phyloP scores from a whole-genome alignment of 2,888 invertebrate genomes.

The Chrysodeixis includens region DNA sequence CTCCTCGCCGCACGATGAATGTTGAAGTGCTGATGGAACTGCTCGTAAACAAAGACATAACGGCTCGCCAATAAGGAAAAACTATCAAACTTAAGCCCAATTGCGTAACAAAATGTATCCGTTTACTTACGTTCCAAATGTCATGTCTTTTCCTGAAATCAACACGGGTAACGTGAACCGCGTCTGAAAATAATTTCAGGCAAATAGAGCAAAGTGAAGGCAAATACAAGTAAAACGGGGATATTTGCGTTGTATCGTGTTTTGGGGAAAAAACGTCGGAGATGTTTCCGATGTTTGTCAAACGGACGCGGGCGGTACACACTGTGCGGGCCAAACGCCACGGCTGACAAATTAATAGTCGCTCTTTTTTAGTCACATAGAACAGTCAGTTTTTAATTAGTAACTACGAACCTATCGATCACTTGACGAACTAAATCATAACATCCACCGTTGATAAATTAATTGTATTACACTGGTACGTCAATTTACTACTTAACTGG shows the following conservation, averaged over 20 bases:
- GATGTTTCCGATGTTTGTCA: slow-evolving; percentile 64
- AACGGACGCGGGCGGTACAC: slow-evolving; percentile 21
- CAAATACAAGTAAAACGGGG: slow-evolving; percentile 77
- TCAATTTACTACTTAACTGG: too few relatives aligned
- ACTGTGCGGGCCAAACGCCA: slow-evolving; percentile 20
- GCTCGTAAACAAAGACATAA: slow-evolving; percentile 48
- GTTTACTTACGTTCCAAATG: slow-evolving; percentile 48
- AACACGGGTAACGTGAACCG: slow-evolving; percentile 62
- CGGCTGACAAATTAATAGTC: neutral
- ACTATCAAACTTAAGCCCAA: slow-evolving; percentile 53
- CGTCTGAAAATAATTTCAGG: slow-evolving; percentile 71
- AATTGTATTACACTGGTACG: too few relatives aligned
- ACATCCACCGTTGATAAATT: too few relatives aligned
- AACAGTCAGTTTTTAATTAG: too few relatives aligned
- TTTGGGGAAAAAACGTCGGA: slow-evolving; percentile 60
- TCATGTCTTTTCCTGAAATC: slow-evolving; percentile 56
- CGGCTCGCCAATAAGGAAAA: slow-evolving; percentile 54
- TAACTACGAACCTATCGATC: too few relatives aligned
- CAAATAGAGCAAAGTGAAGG: slow-evolving; percentile 81
- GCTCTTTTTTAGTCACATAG: too few relatives aligned
- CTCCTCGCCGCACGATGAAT: slow-evolving; percentile 33
- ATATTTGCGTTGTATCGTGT: slow-evolving; percentile 74
- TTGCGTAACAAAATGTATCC: slow-evolving; percentile 50
- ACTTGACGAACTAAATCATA: too few relatives aligned
- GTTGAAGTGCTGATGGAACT: slow-evolving; percentile 34